phyloP scores from a whole-genome alignment of 2,888 invertebrate species.

The Azorinus chamasolen region DNA sequence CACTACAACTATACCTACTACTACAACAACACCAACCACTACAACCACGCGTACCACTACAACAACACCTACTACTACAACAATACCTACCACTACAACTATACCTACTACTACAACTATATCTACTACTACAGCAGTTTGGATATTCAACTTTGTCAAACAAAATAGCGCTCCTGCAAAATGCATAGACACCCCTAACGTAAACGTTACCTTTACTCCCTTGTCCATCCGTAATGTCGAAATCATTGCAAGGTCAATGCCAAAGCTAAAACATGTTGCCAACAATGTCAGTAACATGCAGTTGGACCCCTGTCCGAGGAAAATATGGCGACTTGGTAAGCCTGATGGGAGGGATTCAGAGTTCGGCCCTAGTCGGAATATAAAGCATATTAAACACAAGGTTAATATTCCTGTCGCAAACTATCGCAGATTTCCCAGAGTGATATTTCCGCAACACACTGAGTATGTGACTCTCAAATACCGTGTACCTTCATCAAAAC shows the following conservation, averaged over 20 bases:
- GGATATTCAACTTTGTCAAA: constrained; percentile 12
- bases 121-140: no score
- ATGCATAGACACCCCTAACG: constrained; percentile 35
- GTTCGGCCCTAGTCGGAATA: constrained; percentile 16
- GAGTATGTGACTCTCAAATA: constrained; percentile 16
- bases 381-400: constrained; percentile 15
- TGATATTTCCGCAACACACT: constrained; percentile 11
- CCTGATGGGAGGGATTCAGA: constrained; percentile 25
- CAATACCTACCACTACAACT: no score
- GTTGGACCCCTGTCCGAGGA: constrained; percentile 20
- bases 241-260: constrained; percentile 21
- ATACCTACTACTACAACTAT: background rate
- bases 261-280: background rate
- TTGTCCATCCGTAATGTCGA: constrained; percentile 11
- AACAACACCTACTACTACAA: background rate
- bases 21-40: background rate
- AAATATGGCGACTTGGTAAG: constrained; percentile 52
- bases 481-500: constrained; percentile 21
- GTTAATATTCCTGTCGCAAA: constrained; percentile 6
- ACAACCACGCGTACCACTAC: background rate
- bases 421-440: constrained; percentile 16
- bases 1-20: no score
- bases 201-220: constrained; percentile 33
- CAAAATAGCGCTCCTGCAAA: constrained; percentile 39
- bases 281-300: no score